phyloP scores from a whole-genome alignment of 2,797 vertebrate genomes.

The Sebastiscus albofasciatus region DNA sequence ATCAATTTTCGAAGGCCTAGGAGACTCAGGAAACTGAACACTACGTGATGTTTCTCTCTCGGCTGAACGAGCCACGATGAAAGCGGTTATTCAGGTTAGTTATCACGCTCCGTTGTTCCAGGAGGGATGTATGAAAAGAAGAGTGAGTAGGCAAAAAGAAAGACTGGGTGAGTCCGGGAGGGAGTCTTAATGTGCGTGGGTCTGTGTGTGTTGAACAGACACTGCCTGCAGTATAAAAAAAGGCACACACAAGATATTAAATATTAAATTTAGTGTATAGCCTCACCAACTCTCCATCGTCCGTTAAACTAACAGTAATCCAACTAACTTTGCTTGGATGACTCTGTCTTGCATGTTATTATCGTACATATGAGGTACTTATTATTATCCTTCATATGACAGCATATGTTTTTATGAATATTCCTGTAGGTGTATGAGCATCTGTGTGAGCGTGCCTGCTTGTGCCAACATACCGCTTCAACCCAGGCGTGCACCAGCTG shows the following conservation, averaged over 20 bases:
- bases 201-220: not conserved
- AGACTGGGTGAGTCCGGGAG: not conserved
- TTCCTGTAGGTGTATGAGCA: conserved; percentile 17
- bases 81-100: conserved; percentile 25
- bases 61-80: conserved; percentile 2
- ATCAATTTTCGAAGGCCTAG: conserved; percentile 51
- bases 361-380: not conserved
- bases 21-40: conserved; percentile 28
- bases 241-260: not conserved
- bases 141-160: conserved; percentile 14
- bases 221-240: not conserved
- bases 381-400: not conserved
- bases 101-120: conserved; percentile 31
- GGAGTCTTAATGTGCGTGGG: not conserved
- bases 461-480: conserved; percentile 87
- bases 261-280: not conserved
- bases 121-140: conserved; percentile 26
- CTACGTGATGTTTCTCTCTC: conserved; percentile 17
- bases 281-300: not conserved
- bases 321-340: not conserved
- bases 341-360: conserved; percentile 2
- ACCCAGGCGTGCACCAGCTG: conserved; percentile 91
- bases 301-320: not conserved
- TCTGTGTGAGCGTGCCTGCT: conserved; percentile 20
- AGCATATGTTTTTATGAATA: conserved; percentile 37